phyloP scores from a whole-genome alignment of 2,113 vertebrate genomes.

The Nestor notabilis region DNA sequence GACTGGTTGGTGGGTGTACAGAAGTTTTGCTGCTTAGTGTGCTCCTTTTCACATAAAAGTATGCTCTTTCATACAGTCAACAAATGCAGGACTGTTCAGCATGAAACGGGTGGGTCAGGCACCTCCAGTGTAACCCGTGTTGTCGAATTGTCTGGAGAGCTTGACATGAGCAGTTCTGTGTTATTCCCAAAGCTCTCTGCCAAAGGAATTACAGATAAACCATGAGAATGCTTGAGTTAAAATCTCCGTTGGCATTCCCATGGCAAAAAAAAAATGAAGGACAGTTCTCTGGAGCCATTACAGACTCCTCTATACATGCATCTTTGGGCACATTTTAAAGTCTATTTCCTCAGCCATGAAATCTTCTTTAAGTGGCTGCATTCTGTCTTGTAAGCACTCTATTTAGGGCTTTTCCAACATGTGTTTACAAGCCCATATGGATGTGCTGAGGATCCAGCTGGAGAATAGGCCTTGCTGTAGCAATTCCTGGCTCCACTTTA shows the following conservation, averaged over 20 bases:
- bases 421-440: constrained; percentile 68
- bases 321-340: background rate
- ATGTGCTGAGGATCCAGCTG: constrained; percentile 39
- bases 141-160: background rate
- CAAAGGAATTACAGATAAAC: background rate
- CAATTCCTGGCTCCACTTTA: constrained; percentile 42
- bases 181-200: background rate
- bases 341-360: constrained; percentile 26
- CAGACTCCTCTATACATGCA: background rate
- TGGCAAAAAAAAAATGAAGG: background rate
- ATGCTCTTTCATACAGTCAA: background rate
- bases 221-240: background rate
- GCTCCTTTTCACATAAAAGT: background rate
- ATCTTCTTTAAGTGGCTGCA: constrained; percentile 17
- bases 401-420: constrained; percentile 64
- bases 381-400: constrained; percentile 61
- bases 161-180: background rate
- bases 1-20: background rate
- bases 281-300: constrained; percentile 39
- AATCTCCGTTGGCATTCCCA: background rate
- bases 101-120: background rate
- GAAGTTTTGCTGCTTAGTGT: background rate
- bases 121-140: background rate
- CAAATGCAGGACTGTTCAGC: background rate
- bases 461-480: constrained; percentile 22